Base-by-base conservation (phyloP, 2,888 invertebrate genomes). In the Psylliodes chrysocephalus region DNA sequence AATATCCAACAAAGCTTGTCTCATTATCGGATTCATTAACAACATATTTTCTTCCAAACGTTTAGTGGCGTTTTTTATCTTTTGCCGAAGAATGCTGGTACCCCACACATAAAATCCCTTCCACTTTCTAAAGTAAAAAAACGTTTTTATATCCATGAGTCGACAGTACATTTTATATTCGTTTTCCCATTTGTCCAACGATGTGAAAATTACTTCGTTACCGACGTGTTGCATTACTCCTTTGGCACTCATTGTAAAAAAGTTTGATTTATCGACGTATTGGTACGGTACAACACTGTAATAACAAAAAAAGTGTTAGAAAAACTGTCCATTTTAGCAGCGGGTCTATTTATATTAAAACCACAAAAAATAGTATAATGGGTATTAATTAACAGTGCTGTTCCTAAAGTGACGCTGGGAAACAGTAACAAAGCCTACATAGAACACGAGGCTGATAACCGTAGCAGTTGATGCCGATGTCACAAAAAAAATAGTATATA, bases 101-200 rank as follows among this genome's bases (percentile, higher is more conserved):
- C 76, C 65, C 79, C 79, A 79, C 0, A 77, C 73, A 54, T 75
- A 75, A 46, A 79, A 78, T 2, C 76, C 76, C 62, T 95, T 92
- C 91, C 92, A 92, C 64, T 87, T 84, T 10, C 90, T 86, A 75
- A 90, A 92, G 22, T 87, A 83, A 46, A 83, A 85, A 77, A 92
- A 92, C 47, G 88, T 87, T 70, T 87, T 89, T 46, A 92, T 90
- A 85, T 88, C 87, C 68, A 90, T 89, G n/a, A 95, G 84, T 77
- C 91, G 86, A 38, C 90, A 86, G 77, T 92, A 95, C 79, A 89
- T 89, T n/a, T 87, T 87, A 75, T 93, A 94, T 77, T 95, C 94
- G 63, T 88, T 88, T 77, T 93, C 91, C 94, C 94, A 95, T 65
- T 89, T 85, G 15, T 89, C 86, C 4, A 95, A 83, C 7, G 90